Percentiles rank a stretch among this genome's conserved stretches.
Conservation (phyloP, 2,888 invertebrate species). For the Stomorhina lunata region DNA sequence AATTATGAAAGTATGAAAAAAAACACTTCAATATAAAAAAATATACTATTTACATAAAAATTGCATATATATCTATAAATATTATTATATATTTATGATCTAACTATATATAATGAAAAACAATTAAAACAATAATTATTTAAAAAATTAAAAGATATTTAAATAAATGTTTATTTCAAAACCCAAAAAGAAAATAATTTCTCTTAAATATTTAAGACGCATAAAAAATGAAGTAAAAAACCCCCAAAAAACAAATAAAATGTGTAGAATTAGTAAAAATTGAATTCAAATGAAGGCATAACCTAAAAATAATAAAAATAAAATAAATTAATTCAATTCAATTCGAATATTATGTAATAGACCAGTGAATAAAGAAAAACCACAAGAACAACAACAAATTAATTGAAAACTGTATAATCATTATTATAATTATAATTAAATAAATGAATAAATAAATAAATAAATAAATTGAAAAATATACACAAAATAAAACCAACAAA, state of each 20-base stretch:
- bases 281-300: slow-evolving; percentile 34
- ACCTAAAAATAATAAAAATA: slow-evolving; percentile 15
- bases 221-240: neutral
- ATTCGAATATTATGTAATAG: slow-evolving; percentile 58
- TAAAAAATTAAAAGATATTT: neutral
- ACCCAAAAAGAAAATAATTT: neutral
- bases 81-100: slow-evolving; percentile 50
- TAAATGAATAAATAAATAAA: slow-evolving; percentile 51
- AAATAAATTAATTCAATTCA: slow-evolving; percentile 49
- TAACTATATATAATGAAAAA: slow-evolving; percentile 18
- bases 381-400: slow-evolving; percentile 1
- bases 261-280: slow-evolving; percentile 58
- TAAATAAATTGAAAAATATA: slow-evolving; percentile 44
- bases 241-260: neutral
- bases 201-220: neutral
- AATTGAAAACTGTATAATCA: slow-evolving; percentile 56
- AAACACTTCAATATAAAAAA: slow-evolving; percentile 28
- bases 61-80: slow-evolving; percentile 24
- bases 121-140: slow-evolving; percentile 8
- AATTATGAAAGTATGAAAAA: neutral
- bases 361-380: slow-evolving; percentile 61
- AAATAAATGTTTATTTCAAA: slow-evolving; percentile 48
- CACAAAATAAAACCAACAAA: slow-evolving; percentile 6
- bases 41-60: slow-evolving; percentile 62
- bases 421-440: slow-evolving; percentile 55